A percentile compares a stretch with the other conserved stretches of the same genome.
These are phyloP conservation scores for Oxygymnocypris stewartii DNA, from an alignment of 2,113 vertebrate species.

Conservation along the genomic window DNA sequence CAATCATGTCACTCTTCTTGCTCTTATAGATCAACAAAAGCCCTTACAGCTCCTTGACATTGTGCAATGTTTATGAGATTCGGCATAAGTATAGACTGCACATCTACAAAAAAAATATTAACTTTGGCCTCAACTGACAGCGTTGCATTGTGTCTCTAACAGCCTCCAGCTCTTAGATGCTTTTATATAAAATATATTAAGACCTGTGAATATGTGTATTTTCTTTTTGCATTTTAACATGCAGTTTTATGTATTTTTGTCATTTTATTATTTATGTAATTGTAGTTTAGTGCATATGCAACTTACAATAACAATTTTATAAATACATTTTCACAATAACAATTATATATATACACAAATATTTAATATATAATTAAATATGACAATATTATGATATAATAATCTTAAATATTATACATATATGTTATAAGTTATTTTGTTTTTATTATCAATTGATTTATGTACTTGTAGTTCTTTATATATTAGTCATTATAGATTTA, in stretches of 20 bases:
- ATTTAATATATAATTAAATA: too few species aligned
- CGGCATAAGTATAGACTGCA: not conserved
- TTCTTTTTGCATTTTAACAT: not conserved
- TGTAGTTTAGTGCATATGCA: not conserved
- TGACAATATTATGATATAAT: too few species aligned
- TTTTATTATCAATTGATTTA: not conserved
- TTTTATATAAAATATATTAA: not conserved
- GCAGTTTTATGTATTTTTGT: too few species aligned
- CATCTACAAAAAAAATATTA: not conserved
- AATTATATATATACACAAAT: too few species aligned
- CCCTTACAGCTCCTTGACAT: not conserved
- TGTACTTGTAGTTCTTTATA: not conserved
- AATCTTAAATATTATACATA: too few species aligned
- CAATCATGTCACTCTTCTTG: conserved; percentile 16
- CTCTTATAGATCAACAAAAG: not conserved
- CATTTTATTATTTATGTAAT: not conserved
- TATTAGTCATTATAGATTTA: not conserved
- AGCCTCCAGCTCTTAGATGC: not conserved
- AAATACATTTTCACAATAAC: too few species aligned
- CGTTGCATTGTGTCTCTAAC: not conserved
- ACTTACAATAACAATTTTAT: too few species aligned
- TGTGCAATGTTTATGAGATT: not conserved
- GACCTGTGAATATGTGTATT: too few species aligned
- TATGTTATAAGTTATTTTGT: too few species aligned
- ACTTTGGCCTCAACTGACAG: not conserved